Percentiles rank a stretch among this genome's conserved stretches.
Conservation (phyloP, 2,113 vertebrate genomes). For the Pangasianodon hypophthalmus region DNA sequence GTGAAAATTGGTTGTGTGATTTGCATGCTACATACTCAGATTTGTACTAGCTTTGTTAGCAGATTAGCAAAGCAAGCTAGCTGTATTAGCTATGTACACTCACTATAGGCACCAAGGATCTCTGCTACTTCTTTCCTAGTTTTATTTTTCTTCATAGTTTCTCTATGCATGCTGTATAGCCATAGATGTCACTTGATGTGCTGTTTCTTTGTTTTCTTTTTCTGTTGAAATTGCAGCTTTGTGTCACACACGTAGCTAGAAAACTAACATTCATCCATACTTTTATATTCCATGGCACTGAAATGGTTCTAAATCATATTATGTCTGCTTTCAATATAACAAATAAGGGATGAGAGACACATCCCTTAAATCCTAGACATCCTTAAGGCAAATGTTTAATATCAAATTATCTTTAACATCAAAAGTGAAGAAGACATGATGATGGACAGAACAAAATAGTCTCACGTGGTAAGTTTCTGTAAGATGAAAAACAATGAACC, state of each 20-base stretch:
- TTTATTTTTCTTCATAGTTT: not conserved
- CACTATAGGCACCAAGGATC: not conserved
- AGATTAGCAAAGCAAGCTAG: not conserved
- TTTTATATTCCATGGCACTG: not conserved
- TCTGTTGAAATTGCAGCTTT: not conserved
- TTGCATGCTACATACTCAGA: not conserved
- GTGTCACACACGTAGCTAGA: not conserved
- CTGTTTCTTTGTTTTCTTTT: not conserved
- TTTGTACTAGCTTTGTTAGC: not conserved
- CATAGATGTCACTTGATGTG: not conserved
- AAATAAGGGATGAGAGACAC: not conserved
- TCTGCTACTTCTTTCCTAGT: not conserved
- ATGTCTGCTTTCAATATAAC: not conserved
- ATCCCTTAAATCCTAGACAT: not conserved
- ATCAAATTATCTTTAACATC: too few species aligned
- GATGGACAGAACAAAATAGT: not conserved
- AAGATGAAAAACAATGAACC: slow-evolving; percentile 16
- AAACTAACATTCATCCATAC: not conserved
- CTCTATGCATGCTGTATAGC: not conserved
- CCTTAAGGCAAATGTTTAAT: not conserved
- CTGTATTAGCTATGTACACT: not conserved
- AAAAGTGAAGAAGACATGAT: not conserved
- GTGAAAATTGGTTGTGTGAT: not conserved
- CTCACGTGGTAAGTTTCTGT: not conserved
- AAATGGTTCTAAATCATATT: not conserved